A percentile compares a stretch with the other conserved stretches of the same genome.
Evolutionary conservation across 2,888 invertebrate genomes (phyloP).

Genomic region (Phalera bucephala): DNA sequence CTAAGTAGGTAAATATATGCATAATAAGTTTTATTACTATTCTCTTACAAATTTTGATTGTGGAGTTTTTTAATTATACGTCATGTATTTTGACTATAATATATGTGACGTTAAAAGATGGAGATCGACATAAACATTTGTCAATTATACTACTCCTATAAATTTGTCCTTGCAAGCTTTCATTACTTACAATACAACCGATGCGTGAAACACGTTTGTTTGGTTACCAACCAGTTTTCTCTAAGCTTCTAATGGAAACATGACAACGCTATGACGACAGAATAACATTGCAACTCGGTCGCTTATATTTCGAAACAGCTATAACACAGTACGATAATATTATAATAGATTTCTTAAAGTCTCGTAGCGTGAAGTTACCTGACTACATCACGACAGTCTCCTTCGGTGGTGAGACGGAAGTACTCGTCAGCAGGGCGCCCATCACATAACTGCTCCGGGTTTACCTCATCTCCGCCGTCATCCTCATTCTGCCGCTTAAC

Average conservation of each 20-base stretch:
- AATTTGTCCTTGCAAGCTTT: conserved; percentile 39
- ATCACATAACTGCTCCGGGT: conserved; percentile 92
- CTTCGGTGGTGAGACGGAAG: conserved; percentile 92
- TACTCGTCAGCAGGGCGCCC: conserved; percentile 95
- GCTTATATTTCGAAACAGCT: conserved; percentile 24
- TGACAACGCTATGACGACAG: conserved; percentile 40
- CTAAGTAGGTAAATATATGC: too few species aligned
- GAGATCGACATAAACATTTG: background rate
- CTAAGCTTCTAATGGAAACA: conserved; percentile 35
- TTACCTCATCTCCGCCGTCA: conserved; percentile 83
- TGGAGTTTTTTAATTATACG: too few species aligned
- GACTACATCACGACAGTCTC: conserved; percentile 96
- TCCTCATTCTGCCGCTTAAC: conserved; percentile 88
- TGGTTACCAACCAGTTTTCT: conserved; percentile 38
- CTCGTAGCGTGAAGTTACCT: conserved; percentile 83
- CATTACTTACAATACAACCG: conserved; percentile 28
- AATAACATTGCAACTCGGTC: conserved; percentile 31
- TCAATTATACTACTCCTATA: conserved; percentile 8
- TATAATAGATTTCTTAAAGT: conserved; percentile 13
- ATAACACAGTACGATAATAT: conserved; percentile 10
- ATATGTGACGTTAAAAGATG: too few species aligned
- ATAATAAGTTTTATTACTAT: too few species aligned
- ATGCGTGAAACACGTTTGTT: conserved; percentile 43
- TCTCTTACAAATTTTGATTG: too few species aligned
- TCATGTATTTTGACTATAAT: too few species aligned